Evolutionary conservation across 2,888 invertebrate species (phyloP).

Genomic region (Dromius quadrimaculatus): DNA sequence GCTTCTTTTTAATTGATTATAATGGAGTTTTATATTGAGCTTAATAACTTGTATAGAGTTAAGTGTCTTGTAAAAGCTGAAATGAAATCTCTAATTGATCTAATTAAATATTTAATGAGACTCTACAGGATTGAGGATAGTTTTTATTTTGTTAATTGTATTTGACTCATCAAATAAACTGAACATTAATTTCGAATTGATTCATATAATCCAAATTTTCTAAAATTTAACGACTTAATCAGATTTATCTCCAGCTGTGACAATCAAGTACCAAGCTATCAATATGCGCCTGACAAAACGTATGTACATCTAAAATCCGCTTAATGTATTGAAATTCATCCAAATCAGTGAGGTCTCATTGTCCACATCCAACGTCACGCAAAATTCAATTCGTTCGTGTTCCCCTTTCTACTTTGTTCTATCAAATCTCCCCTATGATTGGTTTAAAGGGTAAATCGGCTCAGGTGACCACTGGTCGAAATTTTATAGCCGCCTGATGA

Average conservation of each 20-base stretch:
- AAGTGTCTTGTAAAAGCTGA: slow-evolving; percentile 18
- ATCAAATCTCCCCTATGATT: background rate
- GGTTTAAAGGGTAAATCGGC: slow-evolving; percentile 15
- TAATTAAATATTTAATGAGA: slow-evolving; percentile 31
- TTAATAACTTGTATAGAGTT: slow-evolving; percentile 16
- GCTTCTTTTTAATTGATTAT: slow-evolving; percentile 23
- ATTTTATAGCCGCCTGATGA: slow-evolving; percentile 41
- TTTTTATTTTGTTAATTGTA: slow-evolving; percentile 16
- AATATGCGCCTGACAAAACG: slow-evolving; percentile 28
- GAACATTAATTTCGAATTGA: too few relatives aligned
- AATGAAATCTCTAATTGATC: slow-evolving; percentile 32
- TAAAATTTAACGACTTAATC: too few relatives aligned
- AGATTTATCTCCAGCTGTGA: slow-evolving; percentile 33
- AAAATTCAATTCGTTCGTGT: slow-evolving; percentile 4
- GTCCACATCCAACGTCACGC: slow-evolving; percentile 23
- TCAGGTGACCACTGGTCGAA: slow-evolving; percentile 28
- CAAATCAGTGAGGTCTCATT: slow-evolving; percentile 43
- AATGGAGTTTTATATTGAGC: slow-evolving; percentile 30
- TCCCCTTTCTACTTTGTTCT: slow-evolving; percentile 17
- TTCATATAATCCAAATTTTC: too few relatives aligned
- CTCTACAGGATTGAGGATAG: slow-evolving; percentile 13
- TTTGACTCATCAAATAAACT: too few relatives aligned
- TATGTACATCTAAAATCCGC: slow-evolving; percentile 27
- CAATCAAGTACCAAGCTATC: slow-evolving; percentile 8
- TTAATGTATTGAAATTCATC: slow-evolving; percentile 44